Conservation (phyloP, 2,888 invertebrate genomes). For the Acanthoscelides obtectus region DNA sequence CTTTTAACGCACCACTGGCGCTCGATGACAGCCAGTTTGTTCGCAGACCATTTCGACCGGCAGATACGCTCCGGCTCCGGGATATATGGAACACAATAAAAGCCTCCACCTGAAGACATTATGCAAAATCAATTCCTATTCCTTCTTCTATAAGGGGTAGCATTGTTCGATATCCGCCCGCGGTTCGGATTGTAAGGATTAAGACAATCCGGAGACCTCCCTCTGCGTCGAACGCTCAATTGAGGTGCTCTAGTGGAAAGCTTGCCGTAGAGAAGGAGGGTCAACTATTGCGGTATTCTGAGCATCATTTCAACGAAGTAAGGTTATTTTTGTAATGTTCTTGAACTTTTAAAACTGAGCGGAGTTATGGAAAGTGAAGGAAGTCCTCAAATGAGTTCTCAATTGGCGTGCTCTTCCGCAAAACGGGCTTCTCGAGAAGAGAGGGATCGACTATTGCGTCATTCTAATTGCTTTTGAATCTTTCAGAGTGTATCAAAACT, state of each 20-base stretch:
- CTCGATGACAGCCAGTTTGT: conserved; percentile 47
- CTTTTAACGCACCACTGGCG: conserved; percentile 1
- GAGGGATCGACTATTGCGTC: no score
- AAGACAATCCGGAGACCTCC: conserved; percentile 36
- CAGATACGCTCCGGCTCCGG: conserved; percentile 39
- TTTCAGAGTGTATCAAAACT: no score
- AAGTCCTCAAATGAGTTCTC: no score
- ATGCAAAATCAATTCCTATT: conserved; percentile 52
- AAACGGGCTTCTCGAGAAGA: no score
- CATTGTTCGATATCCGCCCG: conserved; percentile 41
- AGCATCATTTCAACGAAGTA: no score
- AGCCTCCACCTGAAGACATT: conserved; percentile 50
- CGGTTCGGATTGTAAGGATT: conserved; percentile 42
- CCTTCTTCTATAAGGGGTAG: conserved; percentile 33
- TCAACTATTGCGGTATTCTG: not conserved
- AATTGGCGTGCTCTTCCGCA: no score
- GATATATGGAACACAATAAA: conserved; percentile 50
- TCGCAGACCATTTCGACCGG: conserved; percentile 43
- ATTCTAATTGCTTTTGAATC: no score
- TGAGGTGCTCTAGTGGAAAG: not conserved
- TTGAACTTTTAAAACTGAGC: no score
- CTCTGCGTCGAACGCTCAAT: conserved; percentile 13
- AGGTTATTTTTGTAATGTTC: no score
- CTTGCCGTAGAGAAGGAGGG: not conserved
- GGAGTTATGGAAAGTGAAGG: no score